phyloP scores from a whole-genome alignment of 2,797 vertebrate genomes.

The Tragelaphus eurycerus region DNA sequence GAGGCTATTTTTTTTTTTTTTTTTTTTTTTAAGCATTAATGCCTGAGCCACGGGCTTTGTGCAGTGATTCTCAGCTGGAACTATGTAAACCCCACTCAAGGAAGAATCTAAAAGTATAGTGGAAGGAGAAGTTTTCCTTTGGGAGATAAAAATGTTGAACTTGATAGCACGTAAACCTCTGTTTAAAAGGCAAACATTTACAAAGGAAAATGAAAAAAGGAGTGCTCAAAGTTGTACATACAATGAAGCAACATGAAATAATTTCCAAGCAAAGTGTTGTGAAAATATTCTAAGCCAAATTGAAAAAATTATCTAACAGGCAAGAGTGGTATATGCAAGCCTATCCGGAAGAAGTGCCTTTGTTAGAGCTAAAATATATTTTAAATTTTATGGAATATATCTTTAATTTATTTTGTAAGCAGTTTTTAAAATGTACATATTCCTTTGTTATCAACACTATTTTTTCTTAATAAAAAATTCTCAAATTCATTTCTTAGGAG shows the following conservation, averaged over 20 bases:
- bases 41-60: neutral
- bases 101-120: neutral
- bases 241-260: neutral
- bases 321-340: neutral
- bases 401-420: slow-evolving; percentile 73
- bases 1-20: neutral
- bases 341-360: neutral
- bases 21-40: neutral
- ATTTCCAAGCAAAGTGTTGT: neutral
- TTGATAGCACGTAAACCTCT: neutral
- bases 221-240: neutral
- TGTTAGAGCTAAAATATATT: slow-evolving; percentile 23
- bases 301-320: neutral
- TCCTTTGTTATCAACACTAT: slow-evolving; percentile 35
- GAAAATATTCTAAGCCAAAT: neutral
- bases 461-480: slow-evolving; percentile 72
- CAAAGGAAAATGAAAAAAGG: neutral
- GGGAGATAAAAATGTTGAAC: neutral
- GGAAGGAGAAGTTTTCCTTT: neutral
- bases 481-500: neutral
- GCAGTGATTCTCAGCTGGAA: neutral
- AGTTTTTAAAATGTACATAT: slow-evolving; percentile 46
- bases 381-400: slow-evolving; percentile 28
- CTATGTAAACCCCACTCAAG: neutral
- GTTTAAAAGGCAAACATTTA: neutral